A percentile compares a stretch with the other conserved stretches of the same genome.
phyloP scores from a whole-genome alignment of 2,113 vertebrate species.

The Centrocercus urophasianus region DNA sequence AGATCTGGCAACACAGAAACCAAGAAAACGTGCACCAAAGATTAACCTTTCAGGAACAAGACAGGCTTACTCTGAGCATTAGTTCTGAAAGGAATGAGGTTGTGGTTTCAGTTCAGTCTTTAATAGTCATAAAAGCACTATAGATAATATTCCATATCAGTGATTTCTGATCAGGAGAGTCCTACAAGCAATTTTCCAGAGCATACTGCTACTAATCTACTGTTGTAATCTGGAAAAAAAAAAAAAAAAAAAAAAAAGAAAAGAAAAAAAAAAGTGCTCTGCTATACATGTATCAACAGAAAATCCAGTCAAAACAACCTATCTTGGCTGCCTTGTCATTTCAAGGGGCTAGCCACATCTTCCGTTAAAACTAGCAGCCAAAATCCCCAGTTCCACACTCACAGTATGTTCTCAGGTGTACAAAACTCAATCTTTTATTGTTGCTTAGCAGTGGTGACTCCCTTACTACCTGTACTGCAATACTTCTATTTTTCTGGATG shows the following conservation, averaged over 20 bases:
- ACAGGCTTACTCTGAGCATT: slow-evolving; percentile 27
- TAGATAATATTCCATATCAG: slow-evolving; percentile 32
- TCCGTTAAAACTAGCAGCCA: neutral
- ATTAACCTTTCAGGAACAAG: slow-evolving; percentile 21
- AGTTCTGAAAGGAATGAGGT: slow-evolving; percentile 28
- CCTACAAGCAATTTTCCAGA: slow-evolving; percentile 43
- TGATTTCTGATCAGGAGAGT: slow-evolving; percentile 46
- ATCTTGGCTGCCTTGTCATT: neutral
- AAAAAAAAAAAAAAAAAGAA: neutral
- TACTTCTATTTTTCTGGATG: neutral
- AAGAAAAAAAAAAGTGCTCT: neutral
- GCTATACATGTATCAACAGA: neutral
- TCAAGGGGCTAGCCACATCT: neutral
- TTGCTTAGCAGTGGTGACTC: neutral
- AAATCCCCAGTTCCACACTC: neutral
- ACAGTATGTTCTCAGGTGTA: neutral
- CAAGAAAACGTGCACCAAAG: slow-evolving; percentile 1
- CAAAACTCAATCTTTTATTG: neutral
- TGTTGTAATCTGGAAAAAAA: neutral
- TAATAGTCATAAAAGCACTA: slow-evolving; percentile 56
- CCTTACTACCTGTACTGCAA: neutral
- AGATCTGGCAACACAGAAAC: neutral
- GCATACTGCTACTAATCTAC: slow-evolving; percentile 22
- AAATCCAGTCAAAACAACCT: slow-evolving; percentile 2
- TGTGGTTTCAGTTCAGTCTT: slow-evolving; percentile 45